A percentile compares a stretch with the other conserved stretches of the same genome.
Evolutionary conservation across 1,140 invertebrate genomes (phyloP).

Genomic region (Euwallacea similis): DNA sequence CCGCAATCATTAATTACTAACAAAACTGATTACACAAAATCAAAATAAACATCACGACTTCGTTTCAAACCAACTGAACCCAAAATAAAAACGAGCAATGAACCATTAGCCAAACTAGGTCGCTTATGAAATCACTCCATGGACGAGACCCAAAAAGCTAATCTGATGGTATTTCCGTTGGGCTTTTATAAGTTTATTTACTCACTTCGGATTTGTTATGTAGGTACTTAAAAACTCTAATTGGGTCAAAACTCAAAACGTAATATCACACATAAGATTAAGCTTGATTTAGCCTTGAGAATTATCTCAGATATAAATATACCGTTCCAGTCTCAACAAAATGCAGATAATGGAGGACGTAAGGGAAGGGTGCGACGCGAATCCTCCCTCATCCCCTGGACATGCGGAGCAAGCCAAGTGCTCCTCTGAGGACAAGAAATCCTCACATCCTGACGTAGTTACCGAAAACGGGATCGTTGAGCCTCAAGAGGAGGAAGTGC

Average conservation of each 20-base stretch:
- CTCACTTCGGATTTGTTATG: slow-evolving; percentile 1
- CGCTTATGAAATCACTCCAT: slow-evolving; percentile 11
- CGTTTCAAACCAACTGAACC: background rate
- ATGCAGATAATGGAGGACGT: slow-evolving; percentile 55
- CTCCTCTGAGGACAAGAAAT: too few species aligned
- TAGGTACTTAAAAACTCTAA: slow-evolving; percentile 5
- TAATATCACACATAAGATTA: background rate
- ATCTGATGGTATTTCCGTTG: slow-evolving; percentile 11
- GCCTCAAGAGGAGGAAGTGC: slow-evolving; percentile 23
- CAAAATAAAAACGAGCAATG: slow-evolving; percentile 21
- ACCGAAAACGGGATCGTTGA: slow-evolving; percentile 26
- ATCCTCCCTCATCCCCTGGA: slow-evolving; percentile 51
- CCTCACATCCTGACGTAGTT: too few species aligned
- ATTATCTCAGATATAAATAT: background rate
- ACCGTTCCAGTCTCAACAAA: slow-evolving; percentile 53
- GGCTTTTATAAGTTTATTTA: slow-evolving; percentile 21
- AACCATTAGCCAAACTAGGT: slow-evolving; percentile 14
- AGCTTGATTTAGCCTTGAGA: background rate
- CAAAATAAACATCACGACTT: too few species aligned
- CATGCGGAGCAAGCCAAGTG: slow-evolving; percentile 48
- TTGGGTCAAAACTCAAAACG: slow-evolving; percentile 12
- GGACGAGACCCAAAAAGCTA: slow-evolving; percentile 4
- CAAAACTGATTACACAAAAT: too few species aligned
- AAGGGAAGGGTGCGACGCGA: slow-evolving; percentile 49
- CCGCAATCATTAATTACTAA: too few species aligned